phyloP scores from a whole-genome alignment of 1,140 invertebrate genomes.

The Ditylenchus dipsaci region DNA sequence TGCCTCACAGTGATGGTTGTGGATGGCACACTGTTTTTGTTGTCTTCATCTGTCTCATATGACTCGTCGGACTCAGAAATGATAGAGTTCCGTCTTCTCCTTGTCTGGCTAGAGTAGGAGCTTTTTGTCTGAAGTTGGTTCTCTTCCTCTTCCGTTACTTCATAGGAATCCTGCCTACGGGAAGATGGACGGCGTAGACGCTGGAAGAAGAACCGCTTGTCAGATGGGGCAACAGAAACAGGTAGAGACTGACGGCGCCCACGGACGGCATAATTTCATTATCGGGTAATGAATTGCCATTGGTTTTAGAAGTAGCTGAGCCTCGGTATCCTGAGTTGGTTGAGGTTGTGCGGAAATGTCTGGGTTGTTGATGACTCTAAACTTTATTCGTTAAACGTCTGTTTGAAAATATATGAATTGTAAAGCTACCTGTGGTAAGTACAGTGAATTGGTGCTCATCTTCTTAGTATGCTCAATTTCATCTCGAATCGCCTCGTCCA shows the following conservation, averaged over 20 bases:
- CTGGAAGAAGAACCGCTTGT: background rate
- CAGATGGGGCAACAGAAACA: background rate
- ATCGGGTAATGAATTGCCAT: background rate
- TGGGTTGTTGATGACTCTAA: background rate
- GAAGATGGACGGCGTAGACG: background rate
- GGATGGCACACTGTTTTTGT: background rate
- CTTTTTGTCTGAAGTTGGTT: background rate
- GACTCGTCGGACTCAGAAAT: background rate
- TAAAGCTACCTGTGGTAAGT: background rate
- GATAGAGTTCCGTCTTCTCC: background rate
- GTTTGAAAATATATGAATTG: background rate
- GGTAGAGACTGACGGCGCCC: background rate
- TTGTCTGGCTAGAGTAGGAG: background rate
- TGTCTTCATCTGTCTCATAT: background rate
- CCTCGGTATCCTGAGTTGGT: background rate
- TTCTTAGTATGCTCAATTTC: slow-evolving; percentile 14
- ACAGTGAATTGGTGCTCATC: background rate
- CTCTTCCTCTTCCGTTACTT: background rate
- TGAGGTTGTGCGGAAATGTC: background rate
- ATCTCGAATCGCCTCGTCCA: slow-evolving; percentile 30
- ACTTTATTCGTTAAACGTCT: background rate
- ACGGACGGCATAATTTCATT: background rate
- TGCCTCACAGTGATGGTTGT: background rate
- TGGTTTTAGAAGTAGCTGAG: background rate
- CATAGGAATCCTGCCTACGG: background rate